phyloP scores from a whole-genome alignment of 2,888 invertebrate species.

The Chaetoderma sp. region DNA sequence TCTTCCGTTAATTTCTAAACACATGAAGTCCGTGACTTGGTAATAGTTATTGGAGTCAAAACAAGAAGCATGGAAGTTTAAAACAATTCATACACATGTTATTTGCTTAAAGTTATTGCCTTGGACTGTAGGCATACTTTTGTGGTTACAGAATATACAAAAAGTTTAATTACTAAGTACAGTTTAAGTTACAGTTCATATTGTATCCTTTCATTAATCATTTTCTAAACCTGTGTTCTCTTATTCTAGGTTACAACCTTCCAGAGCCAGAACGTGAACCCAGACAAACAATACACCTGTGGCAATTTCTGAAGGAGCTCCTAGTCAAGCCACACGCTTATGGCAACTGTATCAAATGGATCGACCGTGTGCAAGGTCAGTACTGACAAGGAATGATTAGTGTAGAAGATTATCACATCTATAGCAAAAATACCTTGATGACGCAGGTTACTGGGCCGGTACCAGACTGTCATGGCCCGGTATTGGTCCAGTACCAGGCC shows the following conservation, averaged over 20 bases:
- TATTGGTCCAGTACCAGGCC: no score
- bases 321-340: conserved; percentile 88
- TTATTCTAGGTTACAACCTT: neutral
- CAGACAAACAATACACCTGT: conserved; percentile 83
- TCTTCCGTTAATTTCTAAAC: no score
- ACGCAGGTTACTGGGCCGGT: no score
- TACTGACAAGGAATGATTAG: no score
- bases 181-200: neutral
- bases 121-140: neutral
- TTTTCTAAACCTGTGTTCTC: neutral
- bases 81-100: no score
- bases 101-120: no score
- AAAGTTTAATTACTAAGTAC: neutral
- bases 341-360: conserved; percentile 96
- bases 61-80: no score
- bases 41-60: no score
- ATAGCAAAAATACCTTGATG: conserved; percentile 8
- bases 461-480: no score
- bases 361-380: conserved; percentile 87
- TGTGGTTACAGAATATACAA: neutral
- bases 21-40: no score
- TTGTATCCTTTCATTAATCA: neutral
- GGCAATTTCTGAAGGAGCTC: conserved; percentile 98
- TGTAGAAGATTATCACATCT: no score
- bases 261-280: no score